Base-by-base conservation (phyloP, 2,888 invertebrate species). In the Habroteleia sp. region DNA sequence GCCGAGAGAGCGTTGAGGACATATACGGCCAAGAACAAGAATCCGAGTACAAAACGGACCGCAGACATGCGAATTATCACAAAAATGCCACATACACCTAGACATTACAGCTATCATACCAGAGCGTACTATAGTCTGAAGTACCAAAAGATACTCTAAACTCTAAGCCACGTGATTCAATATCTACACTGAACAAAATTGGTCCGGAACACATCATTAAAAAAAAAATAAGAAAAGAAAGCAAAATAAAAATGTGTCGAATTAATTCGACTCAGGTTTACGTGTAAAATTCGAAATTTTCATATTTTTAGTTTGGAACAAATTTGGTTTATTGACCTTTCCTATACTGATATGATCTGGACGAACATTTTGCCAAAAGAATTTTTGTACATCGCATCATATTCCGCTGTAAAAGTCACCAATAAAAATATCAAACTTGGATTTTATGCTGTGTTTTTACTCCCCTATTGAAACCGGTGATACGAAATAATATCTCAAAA, bases 1-100 rank as follows among this genome's bases (percentile, higher is more conserved):
- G 94, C 93, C 44, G 96, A 96, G 88, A 92, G 96, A 58, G 93
- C 93, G 31, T 91, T 95, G 69, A 91, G 95, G 79, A 93, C 94
- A 5, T 94, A 93, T 89, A 86, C 88, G 44, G 66, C 77, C 10
- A 83, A 83, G 72, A 87, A 88, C 44, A 31, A 39, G 3, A 78
- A 85, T 56, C 27, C 81, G 62, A 88, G 88, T 58, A 66, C 58
- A 35, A 88, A 87, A 71, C 82, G 83, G 42, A 81, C 85, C 13
- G 82, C 87, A 2, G 87, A 88, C 54, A 83, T 88, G 85, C 79
- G 84, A 42, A 62, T 76, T 37, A 86, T 88, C 20, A 83, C 82
- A 13, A 78, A 81, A 14, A 86, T 84, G 80, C 81, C 81, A 62
- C 79, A 80, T 10, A 80, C 77, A 4, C 78, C 83, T 3, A 82